These are phyloP conservation scores for Carposina sasakii DNA, from an alignment of 1,140 invertebrate species.

Conservation along the genomic window DNA sequence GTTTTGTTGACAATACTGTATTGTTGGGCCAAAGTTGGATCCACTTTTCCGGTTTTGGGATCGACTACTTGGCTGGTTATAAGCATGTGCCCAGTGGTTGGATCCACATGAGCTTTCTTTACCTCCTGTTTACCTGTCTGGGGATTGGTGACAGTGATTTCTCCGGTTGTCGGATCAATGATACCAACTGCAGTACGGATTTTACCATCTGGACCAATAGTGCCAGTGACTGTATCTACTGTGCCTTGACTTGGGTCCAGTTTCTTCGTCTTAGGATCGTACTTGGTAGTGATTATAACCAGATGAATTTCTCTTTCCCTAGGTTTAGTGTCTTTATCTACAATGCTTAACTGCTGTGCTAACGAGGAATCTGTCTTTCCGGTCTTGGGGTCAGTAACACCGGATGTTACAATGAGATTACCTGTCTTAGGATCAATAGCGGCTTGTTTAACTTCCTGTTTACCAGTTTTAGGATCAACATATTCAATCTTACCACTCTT, in stretches of 20 bases:
- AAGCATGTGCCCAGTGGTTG: conserved; percentile 73
- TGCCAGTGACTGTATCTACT: conserved; percentile 73
- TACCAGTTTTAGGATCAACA: conserved; percentile 70
- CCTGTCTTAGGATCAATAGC: conserved; percentile 71
- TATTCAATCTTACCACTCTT: conserved; percentile 69
- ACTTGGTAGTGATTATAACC: conserved; percentile 73
- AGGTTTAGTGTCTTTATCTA: conserved; percentile 67
- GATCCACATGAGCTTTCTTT: conserved; percentile 73
- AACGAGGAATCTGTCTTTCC: conserved; percentile 71
- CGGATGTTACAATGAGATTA: conserved; percentile 62
- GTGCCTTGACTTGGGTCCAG: conserved; percentile 73
- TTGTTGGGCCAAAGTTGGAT: conserved; percentile 74
- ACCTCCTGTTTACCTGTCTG: conserved; percentile 68
- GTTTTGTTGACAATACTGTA: conserved; percentile 72
- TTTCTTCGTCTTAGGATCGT: conserved; percentile 73
- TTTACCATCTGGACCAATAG: conserved; percentile 65
- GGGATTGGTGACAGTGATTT: conserved; percentile 71
- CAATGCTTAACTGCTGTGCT: conserved; percentile 71
- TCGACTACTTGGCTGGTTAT: conserved; percentile 74
- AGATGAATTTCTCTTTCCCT: conserved; percentile 60
- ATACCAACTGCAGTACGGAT: conserved; percentile 73
- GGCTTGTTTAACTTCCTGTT: conserved; percentile 69
- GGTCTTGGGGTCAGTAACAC: conserved; percentile 73
- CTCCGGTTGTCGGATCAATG: conserved; percentile 71
- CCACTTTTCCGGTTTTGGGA: conserved; percentile 76